phyloP scores from a whole-genome alignment of 2,888 invertebrate genomes.

The Drosophila glabriapex region DNA sequence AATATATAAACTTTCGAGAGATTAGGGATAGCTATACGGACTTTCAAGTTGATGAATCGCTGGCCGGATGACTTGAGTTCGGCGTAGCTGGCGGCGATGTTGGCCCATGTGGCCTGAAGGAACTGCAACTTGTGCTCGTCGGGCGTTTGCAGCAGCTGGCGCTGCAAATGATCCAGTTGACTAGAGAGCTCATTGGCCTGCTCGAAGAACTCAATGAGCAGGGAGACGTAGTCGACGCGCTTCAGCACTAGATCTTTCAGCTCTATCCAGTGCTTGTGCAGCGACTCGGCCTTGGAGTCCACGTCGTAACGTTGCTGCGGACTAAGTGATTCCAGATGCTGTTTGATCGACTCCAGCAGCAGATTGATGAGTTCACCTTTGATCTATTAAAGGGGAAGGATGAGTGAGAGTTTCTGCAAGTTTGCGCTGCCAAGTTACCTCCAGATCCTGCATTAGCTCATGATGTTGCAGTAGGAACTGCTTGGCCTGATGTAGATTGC shows the following conservation, averaged over 20 bases:
- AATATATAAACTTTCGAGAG: conserved; percentile 2
- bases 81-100: conserved; percentile 88
- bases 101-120: conserved; percentile 87
- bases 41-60: conserved; percentile 87
- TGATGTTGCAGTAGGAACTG: conserved; percentile 91
- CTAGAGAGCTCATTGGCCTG: conserved; percentile 89
- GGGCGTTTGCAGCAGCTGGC: conserved; percentile 86
- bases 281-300: conserved; percentile 88
- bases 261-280: conserved; percentile 88
- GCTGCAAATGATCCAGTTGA: conserved; percentile 89
- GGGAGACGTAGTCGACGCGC: conserved; percentile 89
- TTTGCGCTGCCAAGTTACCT: conserved; percentile 84
- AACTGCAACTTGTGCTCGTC: conserved; percentile 87
- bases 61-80: conserved; percentile 89
- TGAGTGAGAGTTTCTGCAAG: neutral
- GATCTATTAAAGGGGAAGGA: conserved; percentile 85
- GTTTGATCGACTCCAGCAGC: conserved; percentile 88
- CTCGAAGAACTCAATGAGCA: conserved; percentile 91
- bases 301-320: conserved; percentile 88
- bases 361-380: conserved; percentile 90
- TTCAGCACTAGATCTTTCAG: conserved; percentile 88
- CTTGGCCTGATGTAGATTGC: conserved; percentile 88
- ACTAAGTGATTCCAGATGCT: conserved; percentile 88
- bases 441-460: conserved; percentile 90
- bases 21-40: conserved; percentile 79